Base-by-base conservation (phyloP, 2,888 invertebrate genomes). In the Tuta absoluta region DNA sequence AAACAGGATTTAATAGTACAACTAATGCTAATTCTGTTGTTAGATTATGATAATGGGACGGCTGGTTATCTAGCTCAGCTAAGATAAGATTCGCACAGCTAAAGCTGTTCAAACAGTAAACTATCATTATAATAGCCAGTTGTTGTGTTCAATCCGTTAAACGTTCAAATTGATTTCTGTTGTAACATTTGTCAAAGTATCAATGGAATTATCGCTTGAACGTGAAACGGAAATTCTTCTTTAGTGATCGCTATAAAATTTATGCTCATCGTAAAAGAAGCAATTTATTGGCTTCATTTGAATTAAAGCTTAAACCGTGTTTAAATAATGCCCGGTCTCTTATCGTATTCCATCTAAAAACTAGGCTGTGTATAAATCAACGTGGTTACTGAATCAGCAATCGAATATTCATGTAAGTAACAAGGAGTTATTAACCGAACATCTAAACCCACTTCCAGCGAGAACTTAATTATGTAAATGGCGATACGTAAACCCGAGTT, bases 321-420 rank as follows among this genome's bases (percentile, higher is more conserved):
- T 41, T 41, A 41, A 41, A 41, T 41, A 14, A 41, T 41, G 41
- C 41, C 12, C 41, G 28, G 14, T 14, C 24, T 21, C 53, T 11
- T 24, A n/a, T 28, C 53, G 21, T n/a, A n/a, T 24, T 24, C 23
- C 28, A 59, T 59, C 41, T 41, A 41, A 59, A 59, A 59, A 59
- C 41, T 41, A 70, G 67, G 68, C 70, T 67, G 45, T 66, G 56
- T 58, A 41, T 63, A 49, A 67, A 69, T 62, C 65, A 66, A 62
- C 57, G 59, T 67, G 66, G 70, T 68, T 71, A 73, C 71, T 71
- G 74, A 79, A 79, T 77, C 72, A 75, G 69, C 75, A 77, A 86
- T 84, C 77, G 77, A 81, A 82, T 84, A 86, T 86, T 85, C 83
- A 84, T 82, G 74, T 73, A 75, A 75, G 78, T 78, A 79, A 84